Evolutionary conservation across 2,888 invertebrate genomes (phyloP), one percentile per base, ranked within the genome.

Genomic region (Lepidocyrtoides sp.): DNA sequence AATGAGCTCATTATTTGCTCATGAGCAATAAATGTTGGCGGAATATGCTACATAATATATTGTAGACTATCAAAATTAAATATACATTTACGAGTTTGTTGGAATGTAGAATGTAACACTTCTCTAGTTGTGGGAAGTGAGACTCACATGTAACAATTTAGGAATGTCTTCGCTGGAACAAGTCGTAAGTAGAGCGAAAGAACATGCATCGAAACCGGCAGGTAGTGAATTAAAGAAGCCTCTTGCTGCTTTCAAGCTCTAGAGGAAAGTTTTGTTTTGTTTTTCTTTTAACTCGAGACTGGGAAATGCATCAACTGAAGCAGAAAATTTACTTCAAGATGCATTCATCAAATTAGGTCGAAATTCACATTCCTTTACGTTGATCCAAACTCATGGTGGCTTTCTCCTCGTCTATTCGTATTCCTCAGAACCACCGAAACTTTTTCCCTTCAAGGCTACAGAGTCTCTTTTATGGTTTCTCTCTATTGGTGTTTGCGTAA

Each of bases 281-380:
- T 81, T 89, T 88, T 48, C 44, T 41, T 81, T 89, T 82, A 51
- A 69, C 32, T 81, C 44, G 69, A n/a, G 51, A n/a, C n/a, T 36
- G 44, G 60, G 66, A 87, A 87, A 89, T 89, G 89, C 57, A 69
- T 20, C 8, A 17, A 69, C 82, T 89, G 72, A 89, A 29, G 57
- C 36, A 20, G 89, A 89, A 89, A 89, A 89, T 89, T 89, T 63
- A 82, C 89, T 89, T 89, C 89, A 89, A 82, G 82, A 89, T 89
- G 89, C 89, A 89, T 89, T 89, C 89, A 89, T 82, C 89, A 82
- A 89, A 89, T 89, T 72, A 89, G 89, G 89, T 82, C 89, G 89
- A 54, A 82, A 69, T 89, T 89, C 89, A 57, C 81, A 41, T 72
- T 89, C 89, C 89, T 66, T 72, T 81, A 63, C 41, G 88, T 79